Base-by-base conservation (phyloP, 2,113 vertebrate species). In the Opisthocomus hoazin region DNA sequence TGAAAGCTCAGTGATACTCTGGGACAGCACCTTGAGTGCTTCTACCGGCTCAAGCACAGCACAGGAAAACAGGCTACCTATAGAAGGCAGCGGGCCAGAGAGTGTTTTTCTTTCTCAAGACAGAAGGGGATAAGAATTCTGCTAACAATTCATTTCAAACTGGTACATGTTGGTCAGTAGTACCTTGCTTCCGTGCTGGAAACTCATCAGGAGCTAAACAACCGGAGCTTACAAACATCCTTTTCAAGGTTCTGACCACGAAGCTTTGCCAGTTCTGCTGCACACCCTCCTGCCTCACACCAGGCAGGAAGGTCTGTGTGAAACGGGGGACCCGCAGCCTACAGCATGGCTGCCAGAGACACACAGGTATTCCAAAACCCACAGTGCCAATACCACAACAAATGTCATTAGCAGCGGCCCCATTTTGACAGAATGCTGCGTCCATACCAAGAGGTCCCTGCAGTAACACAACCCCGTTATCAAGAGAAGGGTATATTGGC, bases 1-100 rank as follows among this genome's bases (percentile, higher is more conserved):
- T 41, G 71, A 65, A n/a, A 89, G 22, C 37, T 29, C 32, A 46
- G 13, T 12, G 23, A 60, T 9, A 54, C 20, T 34, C 56, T 39
- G 13, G 63, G 83, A 43, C 36, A 80, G 46, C 63, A 50, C 11
- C 45, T 18, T 26, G 20, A 43, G 5, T 30, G n/a, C n/a, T 56
- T 61, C 43, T 24, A 6, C 24, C 15, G 56, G 43, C 45, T 76
- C 24, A 36, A 53, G 27, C 5, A 61, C 29, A 61, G 66, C 63
- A 34, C 37, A 61, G 75, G 48, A 64, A 24, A 16, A 46, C 15
- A 30, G 46, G 34, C 15, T 3, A 13, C 20, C 69, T 74, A 65
- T 18, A 30, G 29, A 84, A 84, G 61, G 27, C n/a, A 61, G 34
- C 0, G 0, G 39, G 53, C 21, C 34, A 2, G 1, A 6, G 0